Evolutionary conservation across 2,113 vertebrate species (phyloP).

Genomic region (Alces alces): DNA sequence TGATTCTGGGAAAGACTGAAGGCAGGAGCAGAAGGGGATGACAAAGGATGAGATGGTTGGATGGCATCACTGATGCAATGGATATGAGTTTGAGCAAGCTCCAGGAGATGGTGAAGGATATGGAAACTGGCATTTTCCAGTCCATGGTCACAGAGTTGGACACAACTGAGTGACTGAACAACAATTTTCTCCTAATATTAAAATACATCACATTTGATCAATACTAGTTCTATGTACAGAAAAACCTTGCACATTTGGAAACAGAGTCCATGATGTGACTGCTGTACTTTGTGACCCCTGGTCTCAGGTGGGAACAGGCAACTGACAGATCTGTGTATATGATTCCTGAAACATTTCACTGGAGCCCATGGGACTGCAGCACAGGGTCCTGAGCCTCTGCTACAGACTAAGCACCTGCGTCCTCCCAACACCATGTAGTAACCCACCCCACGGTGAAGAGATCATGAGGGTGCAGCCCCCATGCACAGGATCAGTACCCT

Average conservation of each 20-base stretch:
- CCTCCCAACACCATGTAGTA: neutral
- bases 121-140: neutral
- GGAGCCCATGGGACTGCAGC: neutral
- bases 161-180: neutral
- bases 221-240: neutral
- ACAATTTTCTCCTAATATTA: neutral
- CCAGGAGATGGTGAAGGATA: neutral
- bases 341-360: neutral
- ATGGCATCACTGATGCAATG: neutral
- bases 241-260: neutral
- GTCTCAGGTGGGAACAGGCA: neutral
- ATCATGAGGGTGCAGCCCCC: neutral
- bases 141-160: neutral
- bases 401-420: fast-evolving
- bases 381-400: neutral
- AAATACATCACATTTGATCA: neutral
- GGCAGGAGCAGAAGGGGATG: neutral
- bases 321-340: neutral
- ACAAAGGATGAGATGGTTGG: neutral
- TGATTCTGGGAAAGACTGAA: neutral
- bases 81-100: neutral
- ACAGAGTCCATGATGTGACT: neutral
- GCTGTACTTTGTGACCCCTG: neutral
- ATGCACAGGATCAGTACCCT: neutral
- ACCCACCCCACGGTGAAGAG: neutral